Base-by-base conservation (phyloP, 2,888 invertebrate species). In the Phengaris alcon region DNA sequence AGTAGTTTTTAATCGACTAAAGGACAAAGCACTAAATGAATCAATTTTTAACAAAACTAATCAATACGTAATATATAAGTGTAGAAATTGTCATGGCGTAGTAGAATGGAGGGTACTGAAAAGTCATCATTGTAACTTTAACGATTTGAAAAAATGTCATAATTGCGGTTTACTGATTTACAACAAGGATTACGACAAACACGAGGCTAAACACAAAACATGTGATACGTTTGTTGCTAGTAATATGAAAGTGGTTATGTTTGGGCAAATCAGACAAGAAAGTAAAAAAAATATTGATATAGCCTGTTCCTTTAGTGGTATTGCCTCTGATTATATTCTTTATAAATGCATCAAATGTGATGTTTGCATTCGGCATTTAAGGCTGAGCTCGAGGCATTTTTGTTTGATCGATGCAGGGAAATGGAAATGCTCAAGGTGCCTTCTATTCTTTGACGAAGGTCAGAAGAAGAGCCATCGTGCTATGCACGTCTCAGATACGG, bases 341-440 rank as follows among this genome's bases (percentile, higher is more conserved):
- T 88, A 87, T 78, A 85, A 82, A 80, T 91, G 91, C 79, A 77
- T 77, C 9, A 81, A 83, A 75, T 91, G 91, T 77, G 78, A 83
- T 68, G 76, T 89, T 15, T 89, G 88, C 78, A 75, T 86, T 9
- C 83, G 78, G 77, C 80, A 83, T 54, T 77, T 81, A 35, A 77
- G 80, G 9, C 77, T 68, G 54, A 80, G 77, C 64, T 70, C 78
- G 10, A 82, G 81, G 57, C 91, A 91, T 77, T 77, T 79, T 52
- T 91, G 91, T 81, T 78, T 79, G 55, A 78, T 79, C 70, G 82
- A 81, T 68, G 77, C 80, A 15, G 81, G 81, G 64, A 86, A 84
- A 79, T 79, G 78, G 52, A 82, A 82, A 78, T 91, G 91, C 80
- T 74, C 78, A 7, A 82, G 81, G 77, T 91, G 91, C 79, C 79